Evolutionary conservation across 2,888 invertebrate genomes (phyloP), one percentile per base, ranked within the genome.

Genomic region (Drosophila meridiana): DNA sequence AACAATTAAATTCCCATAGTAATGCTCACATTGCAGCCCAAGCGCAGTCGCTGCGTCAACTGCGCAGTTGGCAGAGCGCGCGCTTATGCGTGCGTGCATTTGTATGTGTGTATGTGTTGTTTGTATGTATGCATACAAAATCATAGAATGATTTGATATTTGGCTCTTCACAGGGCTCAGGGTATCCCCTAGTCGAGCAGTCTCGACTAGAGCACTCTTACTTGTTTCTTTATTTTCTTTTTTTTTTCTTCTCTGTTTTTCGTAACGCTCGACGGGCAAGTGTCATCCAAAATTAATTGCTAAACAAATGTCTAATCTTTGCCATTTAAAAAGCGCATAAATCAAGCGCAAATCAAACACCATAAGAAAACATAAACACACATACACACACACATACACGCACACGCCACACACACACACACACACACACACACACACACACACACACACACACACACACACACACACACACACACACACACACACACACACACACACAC

Each of bases 301-400:
- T 80, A 80, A 87, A 84, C 90, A 91, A 89, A 89, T 89, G 90
- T 91, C 90, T 90, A 88, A 88, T 88, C 90, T 88, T 90, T 90
- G 86, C 79, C 84, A 87, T 90, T 88, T 88, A 83, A 87, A 86
- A 90, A 83, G 78, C 89, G 85, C 89, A 85, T 85, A 85, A 89
- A 85, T 85, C 85, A 85, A 89, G 79, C 84, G 63, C 82, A 87
- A 85, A 85, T 89, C 85, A 85, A 89, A 84, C 75, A 77, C 71
- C 56, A 69, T 11, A 64, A 47, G 38, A 32, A 68, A 48, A 67
- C 62, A 65, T 30, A 40, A 2, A 47, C 45, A 64, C 36, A 70
- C 55, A 62, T n/a, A n/a, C 56, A 26, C 0, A 4, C 13, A 13
- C 9, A 28, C 32, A 32, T 3, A 42, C 40, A 63, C 36, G 65